These are phyloP conservation scores for Nothobranchius kuhntae DNA, from an alignment of 2,113 vertebrate species.

Conservation along the genomic window DNA sequence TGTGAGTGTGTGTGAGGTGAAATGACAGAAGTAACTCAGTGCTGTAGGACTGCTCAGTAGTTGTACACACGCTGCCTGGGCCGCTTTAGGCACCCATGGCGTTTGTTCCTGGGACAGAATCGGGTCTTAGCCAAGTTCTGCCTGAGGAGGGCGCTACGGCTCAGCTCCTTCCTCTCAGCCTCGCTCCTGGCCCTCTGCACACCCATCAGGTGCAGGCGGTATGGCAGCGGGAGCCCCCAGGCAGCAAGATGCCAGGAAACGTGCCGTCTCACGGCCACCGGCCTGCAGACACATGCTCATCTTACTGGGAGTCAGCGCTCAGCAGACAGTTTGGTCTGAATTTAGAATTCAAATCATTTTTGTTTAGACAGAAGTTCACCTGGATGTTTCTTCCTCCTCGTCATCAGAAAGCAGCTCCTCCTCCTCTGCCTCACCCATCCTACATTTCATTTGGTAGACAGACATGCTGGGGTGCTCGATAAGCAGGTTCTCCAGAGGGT, in stretches of 20 bases:
- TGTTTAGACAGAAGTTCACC: slow-evolving; percentile 49
- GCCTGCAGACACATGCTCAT: slow-evolving; percentile 49
- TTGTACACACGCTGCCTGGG: slow-evolving; percentile 74
- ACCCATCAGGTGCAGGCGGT: slow-evolving; percentile 39
- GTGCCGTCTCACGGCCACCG: slow-evolving; percentile 55
- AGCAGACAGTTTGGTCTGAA: too few species aligned
- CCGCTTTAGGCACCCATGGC: slow-evolving; percentile 73
- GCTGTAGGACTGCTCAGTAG: slow-evolving; percentile 60
- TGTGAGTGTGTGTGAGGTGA: not conserved
- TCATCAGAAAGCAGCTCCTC: slow-evolving; percentile 49
- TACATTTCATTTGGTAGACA: slow-evolving; percentile 69
- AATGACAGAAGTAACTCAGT: slow-evolving; percentile 7
- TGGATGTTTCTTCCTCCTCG: slow-evolving; percentile 60
- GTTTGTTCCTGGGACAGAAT: slow-evolving; percentile 54
- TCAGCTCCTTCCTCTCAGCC: slow-evolving; percentile 67
- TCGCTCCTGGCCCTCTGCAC: slow-evolving; percentile 53
- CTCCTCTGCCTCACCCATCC: slow-evolving; percentile 37
- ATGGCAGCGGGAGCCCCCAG: slow-evolving; percentile 62
- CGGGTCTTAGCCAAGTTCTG: slow-evolving; percentile 70
- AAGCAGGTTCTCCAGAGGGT: slow-evolving; percentile 76
- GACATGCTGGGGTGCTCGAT: slow-evolving; percentile 82
- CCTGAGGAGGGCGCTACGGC: slow-evolving; percentile 66
- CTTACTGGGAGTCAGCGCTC: too few species aligned
- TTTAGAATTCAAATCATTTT: too few species aligned
- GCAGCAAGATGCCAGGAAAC: slow-evolving; percentile 67